phyloP scores from a whole-genome alignment of 1,140 invertebrate species.

The Ostrea edulis region DNA sequence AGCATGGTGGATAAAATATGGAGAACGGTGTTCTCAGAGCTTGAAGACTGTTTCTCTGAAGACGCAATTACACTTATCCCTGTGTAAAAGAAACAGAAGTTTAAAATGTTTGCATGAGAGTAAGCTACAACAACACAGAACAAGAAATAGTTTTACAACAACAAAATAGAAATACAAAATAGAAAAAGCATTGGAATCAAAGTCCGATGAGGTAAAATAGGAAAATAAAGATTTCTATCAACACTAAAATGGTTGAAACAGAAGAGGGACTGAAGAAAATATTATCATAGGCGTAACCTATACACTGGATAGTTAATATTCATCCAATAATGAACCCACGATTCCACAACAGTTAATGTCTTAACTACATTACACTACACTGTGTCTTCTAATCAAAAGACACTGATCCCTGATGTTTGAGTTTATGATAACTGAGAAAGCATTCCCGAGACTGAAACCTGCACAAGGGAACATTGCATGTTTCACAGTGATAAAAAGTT shows the following conservation, averaged over 20 bases:
- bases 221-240: background rate
- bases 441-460: constrained; percentile 12
- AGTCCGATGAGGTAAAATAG: background rate
- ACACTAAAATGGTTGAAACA: background rate
- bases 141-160: background rate
- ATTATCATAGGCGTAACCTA: no score
- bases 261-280: no score
- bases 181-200: background rate
- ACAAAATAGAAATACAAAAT: background rate
- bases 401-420: background rate
- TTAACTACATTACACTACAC: no score
- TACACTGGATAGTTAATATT: no score
- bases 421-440: constrained; percentile 14
- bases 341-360: no score
- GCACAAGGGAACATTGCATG: constrained; percentile 15
- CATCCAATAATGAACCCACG: no score
- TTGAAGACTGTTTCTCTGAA: background rate
- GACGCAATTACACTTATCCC: background rate
- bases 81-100: background rate
- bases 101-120: background rate
- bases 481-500: constrained; percentile 23
- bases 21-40: background rate
- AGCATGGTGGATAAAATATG: constrained; percentile 2
- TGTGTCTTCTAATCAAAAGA: background rate
- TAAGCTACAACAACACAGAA: background rate